These are phyloP conservation scores for Smutsia gigantea DNA, from an alignment of 2,797 vertebrate genomes.

Conservation along the genomic window DNA sequence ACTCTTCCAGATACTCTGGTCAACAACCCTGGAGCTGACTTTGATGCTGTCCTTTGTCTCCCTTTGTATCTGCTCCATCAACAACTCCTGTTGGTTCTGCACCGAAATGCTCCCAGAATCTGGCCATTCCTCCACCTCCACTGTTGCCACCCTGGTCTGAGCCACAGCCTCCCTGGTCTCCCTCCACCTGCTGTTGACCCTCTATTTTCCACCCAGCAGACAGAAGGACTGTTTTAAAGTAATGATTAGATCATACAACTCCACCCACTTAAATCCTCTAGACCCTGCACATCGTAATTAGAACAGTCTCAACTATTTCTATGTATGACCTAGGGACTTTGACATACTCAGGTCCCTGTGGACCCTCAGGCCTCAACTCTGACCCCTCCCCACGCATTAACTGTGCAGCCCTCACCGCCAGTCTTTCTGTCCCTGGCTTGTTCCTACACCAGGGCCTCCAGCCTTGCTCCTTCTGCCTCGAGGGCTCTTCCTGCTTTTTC, in stretches of 20 bases:
- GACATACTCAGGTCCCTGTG: neutral
- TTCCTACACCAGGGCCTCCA: neutral
- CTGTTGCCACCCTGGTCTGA: neutral
- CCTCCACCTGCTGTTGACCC: neutral
- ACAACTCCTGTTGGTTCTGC: neutral
- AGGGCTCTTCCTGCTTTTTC: neutral
- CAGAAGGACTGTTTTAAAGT: neutral
- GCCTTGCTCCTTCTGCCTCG: neutral
- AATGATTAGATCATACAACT: neutral
- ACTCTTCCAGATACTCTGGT: neutral
- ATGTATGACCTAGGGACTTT: neutral
- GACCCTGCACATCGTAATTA: no score
- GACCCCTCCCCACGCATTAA: neutral
- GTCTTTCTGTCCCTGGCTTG: neutral
- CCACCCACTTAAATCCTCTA: neutral
- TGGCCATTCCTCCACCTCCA: neutral
- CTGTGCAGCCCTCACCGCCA: accelerated
- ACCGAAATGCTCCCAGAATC: neutral
- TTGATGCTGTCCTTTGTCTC: neutral
- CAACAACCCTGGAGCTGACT: neutral
- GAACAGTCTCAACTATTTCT: neutral
- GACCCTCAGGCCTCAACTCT: neutral
- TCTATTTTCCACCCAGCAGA: neutral
- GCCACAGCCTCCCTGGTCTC: neutral
- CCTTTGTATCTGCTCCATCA: neutral